Evolutionary conservation across 2,888 invertebrate species (phyloP), one percentile per base, ranked within the genome.

Genomic region (Hemithea aestivaria): DNA sequence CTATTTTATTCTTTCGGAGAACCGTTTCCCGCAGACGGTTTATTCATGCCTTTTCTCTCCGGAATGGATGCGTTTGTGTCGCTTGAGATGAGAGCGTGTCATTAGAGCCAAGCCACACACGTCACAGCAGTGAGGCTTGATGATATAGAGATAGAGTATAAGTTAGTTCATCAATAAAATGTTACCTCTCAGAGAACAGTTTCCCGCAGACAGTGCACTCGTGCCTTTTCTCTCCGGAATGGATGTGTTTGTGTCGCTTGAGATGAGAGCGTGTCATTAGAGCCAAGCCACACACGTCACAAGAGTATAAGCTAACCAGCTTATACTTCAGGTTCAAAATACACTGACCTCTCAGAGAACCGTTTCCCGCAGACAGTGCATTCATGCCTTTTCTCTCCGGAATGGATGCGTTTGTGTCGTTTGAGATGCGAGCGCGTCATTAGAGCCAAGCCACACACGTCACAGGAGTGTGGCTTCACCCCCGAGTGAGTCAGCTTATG

Each of bases 341-440:
- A 16, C 5, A 35, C 40, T 28, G 73, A 89, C 61, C 88, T 73
- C 73, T 90, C 90, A 3, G 89, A 89, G 80, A 91, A 91, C 40
- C 88, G 75, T 66, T 89, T 90, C 3, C 88, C 89, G 73, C 91
- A 91, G 39, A 82, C 73, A 33, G 56, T 43, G 61, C 91, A 91
- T 67, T 84, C 84, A 75, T 88, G 89, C 1, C 87, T 73, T 68
- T 89, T 89, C 73, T 91, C 91, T 7, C 91, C 91, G 32, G 89
- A 89, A 73, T 92, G 92, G 37, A 90, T 89, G 49, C 90, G 87
- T 87, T 90, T 88, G 74, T 92, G 92, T 1, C 92, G 84, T 75
- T 90, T 90, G 56, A 92, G 83, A 66, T 92, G 92, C 40, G 91
- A 91, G 48, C 89, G 89, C 48, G 91, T 91, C 71, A 91, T 84